Evolutionary conservation across 2,797 vertebrate genomes (phyloP).

Genomic region (Aulostomus chinensis): DNA sequence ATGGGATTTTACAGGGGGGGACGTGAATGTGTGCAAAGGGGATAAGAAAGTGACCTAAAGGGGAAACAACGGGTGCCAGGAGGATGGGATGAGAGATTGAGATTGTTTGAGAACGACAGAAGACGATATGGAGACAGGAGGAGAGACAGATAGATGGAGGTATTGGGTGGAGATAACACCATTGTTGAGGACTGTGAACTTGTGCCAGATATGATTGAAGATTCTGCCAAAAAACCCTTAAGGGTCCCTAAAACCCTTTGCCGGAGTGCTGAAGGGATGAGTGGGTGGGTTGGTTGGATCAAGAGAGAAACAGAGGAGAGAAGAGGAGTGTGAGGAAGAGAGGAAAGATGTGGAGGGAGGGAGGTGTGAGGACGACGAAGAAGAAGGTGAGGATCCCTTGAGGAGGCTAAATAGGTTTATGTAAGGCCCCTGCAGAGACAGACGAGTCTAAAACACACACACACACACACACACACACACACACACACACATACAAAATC

Average conservation of each 20-base stretch:
- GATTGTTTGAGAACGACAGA: constrained; percentile 20
- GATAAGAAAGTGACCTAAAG: constrained; percentile 68
- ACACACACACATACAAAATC: constrained; percentile 2
- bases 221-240: constrained; percentile 52
- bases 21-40: constrained; percentile 50
- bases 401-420: constrained; percentile 61
- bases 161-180: constrained; percentile 31
- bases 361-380: constrained; percentile 26
- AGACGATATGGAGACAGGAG: constrained; percentile 30
- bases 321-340: constrained; percentile 15
- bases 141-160: constrained; percentile 33
- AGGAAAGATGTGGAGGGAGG: too few species aligned
- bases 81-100: constrained; percentile 52
- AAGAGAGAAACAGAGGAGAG: constrained; percentile 20
- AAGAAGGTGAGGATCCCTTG: constrained; percentile 56
- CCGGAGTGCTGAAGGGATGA: constrained; percentile 53
- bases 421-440: constrained; percentile 51
- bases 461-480: constrained; percentile 5
- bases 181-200: constrained; percentile 52
- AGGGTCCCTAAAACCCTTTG: constrained; percentile 53
- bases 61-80: constrained; percentile 51
- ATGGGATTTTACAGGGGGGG: constrained; percentile 47
- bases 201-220: constrained; percentile 65
- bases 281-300: constrained; percentile 60
- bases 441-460: constrained; percentile 13